Percentiles rank a stretch among this genome's conserved stretches.
Evolutionary conservation across 1,140 invertebrate species (phyloP).

Genomic region (Drosophila jambulina): DNA sequence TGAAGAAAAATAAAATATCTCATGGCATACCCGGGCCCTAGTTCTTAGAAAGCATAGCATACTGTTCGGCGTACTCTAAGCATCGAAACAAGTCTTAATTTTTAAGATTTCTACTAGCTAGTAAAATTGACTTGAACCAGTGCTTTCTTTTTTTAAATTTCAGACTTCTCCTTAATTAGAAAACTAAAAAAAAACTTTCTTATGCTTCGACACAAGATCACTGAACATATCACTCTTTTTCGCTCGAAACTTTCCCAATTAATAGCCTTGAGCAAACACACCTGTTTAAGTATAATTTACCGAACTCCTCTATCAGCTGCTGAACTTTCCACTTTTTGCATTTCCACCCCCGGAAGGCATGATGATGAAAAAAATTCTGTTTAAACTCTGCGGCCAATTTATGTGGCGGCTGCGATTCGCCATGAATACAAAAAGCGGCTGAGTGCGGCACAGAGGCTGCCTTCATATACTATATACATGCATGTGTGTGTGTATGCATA

Average conservation of each 20-base stretch:
- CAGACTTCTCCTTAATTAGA: not conserved
- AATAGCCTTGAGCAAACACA: conserved; percentile 19
- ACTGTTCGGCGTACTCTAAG: too few relatives aligned
- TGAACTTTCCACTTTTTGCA: conserved; percentile 34
- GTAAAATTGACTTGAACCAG: too few relatives aligned
- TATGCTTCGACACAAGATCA: not conserved
- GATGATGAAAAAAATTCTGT: conserved; percentile 30
- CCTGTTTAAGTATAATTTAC: conserved; percentile 19
- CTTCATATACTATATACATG: conserved; percentile 7
- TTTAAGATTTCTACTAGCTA: too few relatives aligned
- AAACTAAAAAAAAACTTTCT: not conserved
- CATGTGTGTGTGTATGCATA: conserved; percentile 59
- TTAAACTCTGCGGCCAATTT: conserved; percentile 65
- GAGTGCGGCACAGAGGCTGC: conserved; percentile 22
- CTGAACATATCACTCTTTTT: not conserved
- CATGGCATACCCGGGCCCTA: too few relatives aligned
- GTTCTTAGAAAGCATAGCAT: too few relatives aligned
- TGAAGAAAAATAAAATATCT: too few relatives aligned
- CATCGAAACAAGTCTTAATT: too few relatives aligned
- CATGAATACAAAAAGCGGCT: conserved; percentile 42
- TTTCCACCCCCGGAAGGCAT: conserved; percentile 22
- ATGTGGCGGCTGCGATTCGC: conserved; percentile 59
- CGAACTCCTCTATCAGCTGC: conserved; percentile 36
- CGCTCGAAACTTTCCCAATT: not conserved
- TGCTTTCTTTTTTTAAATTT: not conserved